Conservation (phyloP, 2,797 vertebrate genomes). For the Amphiprion clarkii region DNA sequence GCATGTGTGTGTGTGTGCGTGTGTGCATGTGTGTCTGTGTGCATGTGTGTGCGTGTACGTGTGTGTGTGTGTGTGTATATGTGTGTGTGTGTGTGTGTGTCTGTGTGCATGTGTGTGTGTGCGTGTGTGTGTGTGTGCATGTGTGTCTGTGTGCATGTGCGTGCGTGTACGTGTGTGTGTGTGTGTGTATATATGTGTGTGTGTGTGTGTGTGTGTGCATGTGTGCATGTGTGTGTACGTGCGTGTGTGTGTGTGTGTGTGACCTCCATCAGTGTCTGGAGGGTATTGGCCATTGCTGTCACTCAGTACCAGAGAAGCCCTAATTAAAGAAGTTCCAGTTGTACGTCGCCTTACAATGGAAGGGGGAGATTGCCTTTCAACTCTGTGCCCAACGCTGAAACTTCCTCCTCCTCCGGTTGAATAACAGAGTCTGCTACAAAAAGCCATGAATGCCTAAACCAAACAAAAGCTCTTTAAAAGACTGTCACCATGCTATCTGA, state of each 20-base stretch:
- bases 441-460: conserved; percentile 80
- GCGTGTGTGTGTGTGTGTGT: conserved; percentile 63
- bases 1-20: conserved; percentile 35
- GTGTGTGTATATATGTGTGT: conserved; percentile 24
- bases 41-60: too few relatives aligned
- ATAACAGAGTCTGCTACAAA: conserved; percentile 83
- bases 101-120: background rate
- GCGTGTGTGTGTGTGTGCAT: conserved; percentile 37
- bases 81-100: conserved; percentile 39
- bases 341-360: conserved; percentile 80
- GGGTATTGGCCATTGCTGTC: conserved; percentile 80
- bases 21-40: too few relatives aligned
- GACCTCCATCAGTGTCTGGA: conserved; percentile 81
- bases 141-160: conserved; percentile 37
- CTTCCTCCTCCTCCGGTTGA: conserved; percentile 76
- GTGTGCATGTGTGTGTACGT: conserved; percentile 37
- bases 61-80: conserved; percentile 68
- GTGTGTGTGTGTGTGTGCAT: conserved; percentile 32
- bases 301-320: conserved; percentile 74
- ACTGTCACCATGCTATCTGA: conserved; percentile 84
- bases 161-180: conserved; percentile 18
- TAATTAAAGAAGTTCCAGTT: conserved; percentile 86
- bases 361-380: conserved; percentile 82
- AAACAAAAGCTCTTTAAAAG: conserved; percentile 87
- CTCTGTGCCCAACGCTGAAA: conserved; percentile 74